These are phyloP conservation scores for Paramuricea clavata DNA, from an alignment of 92 coral and sea anemone genomes.

Conservation along the genomic window DNA sequence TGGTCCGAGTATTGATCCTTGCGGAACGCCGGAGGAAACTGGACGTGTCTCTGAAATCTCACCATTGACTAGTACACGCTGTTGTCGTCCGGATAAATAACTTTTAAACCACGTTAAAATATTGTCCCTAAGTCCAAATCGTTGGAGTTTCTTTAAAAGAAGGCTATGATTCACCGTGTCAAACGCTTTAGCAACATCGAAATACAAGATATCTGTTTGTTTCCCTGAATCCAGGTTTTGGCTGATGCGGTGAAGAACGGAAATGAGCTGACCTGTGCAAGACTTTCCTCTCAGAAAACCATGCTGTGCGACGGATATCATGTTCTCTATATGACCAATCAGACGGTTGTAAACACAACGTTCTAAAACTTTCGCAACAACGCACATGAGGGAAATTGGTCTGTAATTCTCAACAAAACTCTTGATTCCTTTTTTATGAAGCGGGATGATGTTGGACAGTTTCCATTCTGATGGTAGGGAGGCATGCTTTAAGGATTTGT, in stretches of 20 bases:
- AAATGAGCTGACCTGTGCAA: background rate
- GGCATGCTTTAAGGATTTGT: background rate
- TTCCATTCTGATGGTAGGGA: background rate
- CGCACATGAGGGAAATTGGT: too few relatives aligned
- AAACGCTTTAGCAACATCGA: constrained; percentile 4
- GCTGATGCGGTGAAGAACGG: background rate
- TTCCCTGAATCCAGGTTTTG: background rate
- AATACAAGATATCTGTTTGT: background rate
- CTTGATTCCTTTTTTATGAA: background rate
- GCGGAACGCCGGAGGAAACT: too few relatives aligned
- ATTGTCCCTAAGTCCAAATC: too few relatives aligned
- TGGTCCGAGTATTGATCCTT: too few relatives aligned
- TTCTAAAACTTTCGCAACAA: background rate
- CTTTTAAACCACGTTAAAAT: too few relatives aligned
- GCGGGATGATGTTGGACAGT: background rate
- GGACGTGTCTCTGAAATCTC: too few relatives aligned
- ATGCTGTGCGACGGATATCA: background rate
- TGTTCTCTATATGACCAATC: background rate
- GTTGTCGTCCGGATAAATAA: too few relatives aligned
- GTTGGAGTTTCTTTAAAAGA: too few relatives aligned
- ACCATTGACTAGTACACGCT: too few relatives aligned
- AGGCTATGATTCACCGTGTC: background rate
- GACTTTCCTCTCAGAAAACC: background rate
- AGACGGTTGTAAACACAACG: background rate
- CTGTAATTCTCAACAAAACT: too few relatives aligned